Evolutionary conservation across 1,140 invertebrate genomes (phyloP).

Genomic region (Papilio helenus): DNA sequence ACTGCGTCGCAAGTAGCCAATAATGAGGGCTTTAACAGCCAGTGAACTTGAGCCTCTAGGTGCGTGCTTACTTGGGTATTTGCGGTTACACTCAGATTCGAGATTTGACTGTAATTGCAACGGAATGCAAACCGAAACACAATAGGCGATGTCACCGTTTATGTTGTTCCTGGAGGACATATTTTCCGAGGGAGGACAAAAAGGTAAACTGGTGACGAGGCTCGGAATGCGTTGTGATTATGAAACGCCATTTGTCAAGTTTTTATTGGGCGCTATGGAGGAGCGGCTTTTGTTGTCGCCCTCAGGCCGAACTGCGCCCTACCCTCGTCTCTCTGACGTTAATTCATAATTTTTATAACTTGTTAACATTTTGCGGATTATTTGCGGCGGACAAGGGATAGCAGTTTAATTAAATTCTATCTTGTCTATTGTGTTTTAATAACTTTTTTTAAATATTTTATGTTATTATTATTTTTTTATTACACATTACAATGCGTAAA

Average conservation of each 20-base stretch:
- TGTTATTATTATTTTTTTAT: too few relatives aligned
- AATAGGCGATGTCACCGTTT: conserved; percentile 19
- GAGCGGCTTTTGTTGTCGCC: conserved; percentile 67
- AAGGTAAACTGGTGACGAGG: conserved; percentile 45
- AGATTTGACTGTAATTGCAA: conserved; percentile 35
- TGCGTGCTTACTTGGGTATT: conserved; percentile 6
- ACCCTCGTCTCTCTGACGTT: conserved; percentile 71
- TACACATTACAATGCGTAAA: background rate
- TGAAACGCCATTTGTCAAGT: conserved; percentile 82
- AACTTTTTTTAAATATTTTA: conserved; percentile 11
- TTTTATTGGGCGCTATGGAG: conserved; percentile 78
- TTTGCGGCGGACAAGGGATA: conserved; percentile 46
- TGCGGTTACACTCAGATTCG: background rate
- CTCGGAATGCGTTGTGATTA: conserved; percentile 77
- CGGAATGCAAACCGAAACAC: conserved; percentile 11
- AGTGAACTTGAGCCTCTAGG: conserved; percentile 3
- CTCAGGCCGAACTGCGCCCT: conserved; percentile 49
- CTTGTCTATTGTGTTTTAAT: conserved; percentile 42
- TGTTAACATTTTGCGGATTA: conserved; percentile 74
- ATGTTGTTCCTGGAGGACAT: conserved; percentile 43
- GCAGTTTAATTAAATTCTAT: conserved; percentile 70
- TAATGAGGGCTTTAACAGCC: conserved; percentile 6
- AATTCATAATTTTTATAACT: conserved; percentile 81
- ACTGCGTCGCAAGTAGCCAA: conserved; percentile 32
- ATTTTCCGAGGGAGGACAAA: conserved; percentile 47